Base-by-base conservation (phyloP, 1,140 invertebrate genomes). In the Cotesia chilonis region DNA sequence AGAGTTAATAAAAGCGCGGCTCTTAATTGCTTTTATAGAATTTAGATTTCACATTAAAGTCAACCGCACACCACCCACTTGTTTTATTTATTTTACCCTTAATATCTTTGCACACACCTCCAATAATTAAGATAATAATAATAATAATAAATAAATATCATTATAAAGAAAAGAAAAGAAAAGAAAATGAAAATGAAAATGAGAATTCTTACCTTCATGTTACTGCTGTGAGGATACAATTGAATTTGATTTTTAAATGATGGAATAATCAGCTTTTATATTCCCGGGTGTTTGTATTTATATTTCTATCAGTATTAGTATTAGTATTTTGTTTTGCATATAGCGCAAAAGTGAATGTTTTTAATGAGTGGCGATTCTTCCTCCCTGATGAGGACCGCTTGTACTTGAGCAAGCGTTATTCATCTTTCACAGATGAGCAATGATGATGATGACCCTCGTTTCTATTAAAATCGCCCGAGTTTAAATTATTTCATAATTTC, bases 141-240 rank as follows among this genome's bases (percentile, higher is more conserved):
- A 41, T 7, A 41, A 4, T 41, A 41, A 9, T 41, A 41, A 60
- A 60, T 60, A 20, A 28, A 28, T 17, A 28, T 1, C 3, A 60
- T 35, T 60, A 35, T 60, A 60, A 28, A 4, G 47, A 9, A 67
- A 14, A 67, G 35, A 51, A 67, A n/a, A 66, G 35, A 6, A 9
- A 35, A 14, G 14, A 14, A 14, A 14, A 14, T 14, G 14, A 14
- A 14, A 14, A 14, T 14, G 14, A 14, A 14, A 57, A 60, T 10
- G 38, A 70, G 4, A 17, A 9, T 70, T n/a, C 47, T 75, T 80
- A 82, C 81, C 81, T 82, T 80, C 81, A 82, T 82, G 77, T 74
- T 82, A 76, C 71, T 77, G 74, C 73, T 70, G 14, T 76, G 71
- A 77, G 71, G 68, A 74, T 75, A 80, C 77, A 72, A 76, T 75